phyloP scores from a whole-genome alignment of 2,797 vertebrate genomes.

The Brotula barbata region DNA sequence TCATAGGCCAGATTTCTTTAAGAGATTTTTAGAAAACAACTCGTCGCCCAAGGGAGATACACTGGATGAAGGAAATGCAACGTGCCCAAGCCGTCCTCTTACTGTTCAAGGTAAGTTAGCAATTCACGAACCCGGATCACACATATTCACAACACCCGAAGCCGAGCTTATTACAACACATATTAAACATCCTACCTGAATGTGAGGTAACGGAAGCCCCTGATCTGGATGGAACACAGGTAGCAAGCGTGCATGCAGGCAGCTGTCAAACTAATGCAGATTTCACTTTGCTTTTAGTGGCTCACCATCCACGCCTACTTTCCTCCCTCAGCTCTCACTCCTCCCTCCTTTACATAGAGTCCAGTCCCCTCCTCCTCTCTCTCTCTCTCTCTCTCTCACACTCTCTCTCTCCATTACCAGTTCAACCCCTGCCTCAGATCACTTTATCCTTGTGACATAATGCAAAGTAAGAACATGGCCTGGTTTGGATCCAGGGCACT shows the following conservation, averaged over 20 bases:
- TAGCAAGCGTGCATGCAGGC: constrained; percentile 40
- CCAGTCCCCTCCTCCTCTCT: constrained; percentile 23
- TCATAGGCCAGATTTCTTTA: too few relatives aligned
- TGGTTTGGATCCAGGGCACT: constrained; percentile 38
- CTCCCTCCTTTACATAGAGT: constrained; percentile 33
- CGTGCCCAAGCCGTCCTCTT: too few relatives aligned
- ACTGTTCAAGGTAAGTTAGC: too few relatives aligned
- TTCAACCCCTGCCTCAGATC: constrained; percentile 45
- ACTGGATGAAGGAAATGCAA: too few relatives aligned
- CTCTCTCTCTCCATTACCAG: constrained; percentile 32
- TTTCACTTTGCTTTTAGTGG: constrained; percentile 57
- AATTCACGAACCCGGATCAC: not conserved
- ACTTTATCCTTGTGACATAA: constrained; percentile 66
- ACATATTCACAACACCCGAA: not conserved
- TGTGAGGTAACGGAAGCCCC: constrained; percentile 11
- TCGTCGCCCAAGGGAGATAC: too few relatives aligned
- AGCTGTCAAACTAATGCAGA: constrained; percentile 66
- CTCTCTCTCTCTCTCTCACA: constrained; percentile 12
- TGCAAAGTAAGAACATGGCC: constrained; percentile 38
- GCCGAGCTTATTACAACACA: not conserved
- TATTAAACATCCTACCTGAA: constrained; percentile 64
- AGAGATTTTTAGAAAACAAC: too few relatives aligned
- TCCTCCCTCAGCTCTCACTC: constrained; percentile 36
- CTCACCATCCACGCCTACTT: constrained; percentile 31
- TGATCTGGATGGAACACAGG: constrained; percentile 23